phyloP scores from a whole-genome alignment of 1,140 invertebrate genomes.

The Trachymyrmex cornetzi region DNA sequence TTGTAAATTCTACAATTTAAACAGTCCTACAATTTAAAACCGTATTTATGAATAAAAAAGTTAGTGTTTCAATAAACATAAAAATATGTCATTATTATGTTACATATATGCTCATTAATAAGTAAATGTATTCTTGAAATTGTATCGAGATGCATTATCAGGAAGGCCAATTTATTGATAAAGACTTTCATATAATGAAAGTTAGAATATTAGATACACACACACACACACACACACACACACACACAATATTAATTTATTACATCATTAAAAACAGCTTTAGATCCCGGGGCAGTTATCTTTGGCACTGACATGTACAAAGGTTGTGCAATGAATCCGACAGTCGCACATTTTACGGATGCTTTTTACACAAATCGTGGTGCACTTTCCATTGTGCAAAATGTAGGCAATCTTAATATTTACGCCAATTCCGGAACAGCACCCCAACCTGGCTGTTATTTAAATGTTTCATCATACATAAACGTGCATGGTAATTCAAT shows the following conservation, averaged over 20 bases:
- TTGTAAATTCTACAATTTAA: background rate
- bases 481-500: background rate
- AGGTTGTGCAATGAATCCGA: background rate
- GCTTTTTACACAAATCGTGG: background rate
- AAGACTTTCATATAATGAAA: background rate
- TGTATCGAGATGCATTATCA: background rate
- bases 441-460: background rate
- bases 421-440: background rate
- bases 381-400: background rate
- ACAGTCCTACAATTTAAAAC: background rate
- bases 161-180: background rate
- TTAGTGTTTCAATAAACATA: background rate
- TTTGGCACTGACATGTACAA: background rate
- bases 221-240: no score
- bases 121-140: background rate
- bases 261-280: background rate
- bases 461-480: background rate
- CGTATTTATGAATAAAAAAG: background rate
- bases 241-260: background rate
- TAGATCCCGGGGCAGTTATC: background rate
- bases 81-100: background rate
- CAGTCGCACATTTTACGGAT: background rate
- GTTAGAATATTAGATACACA: no score
- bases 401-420: constrained; percentile 5
- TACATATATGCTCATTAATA: background rate